phyloP scores from a whole-genome alignment of 1,140 invertebrate genomes.

The Nephila pilipes region DNA sequence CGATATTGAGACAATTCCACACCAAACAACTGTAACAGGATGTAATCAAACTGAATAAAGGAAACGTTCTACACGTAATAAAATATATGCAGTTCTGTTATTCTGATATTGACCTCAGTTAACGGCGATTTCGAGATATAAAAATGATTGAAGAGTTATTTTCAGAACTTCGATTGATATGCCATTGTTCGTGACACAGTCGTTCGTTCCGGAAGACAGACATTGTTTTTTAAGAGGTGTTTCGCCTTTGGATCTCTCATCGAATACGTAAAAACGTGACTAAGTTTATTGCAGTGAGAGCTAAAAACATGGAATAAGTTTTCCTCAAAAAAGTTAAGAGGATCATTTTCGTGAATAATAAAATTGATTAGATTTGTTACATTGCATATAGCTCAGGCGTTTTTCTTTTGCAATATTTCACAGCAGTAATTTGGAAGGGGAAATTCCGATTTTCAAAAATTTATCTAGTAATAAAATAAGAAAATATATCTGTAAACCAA shows the following conservation, averaged over 20 bases:
- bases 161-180: neutral
- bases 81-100: neutral
- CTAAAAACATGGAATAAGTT: neutral
- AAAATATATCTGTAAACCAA: too few species aligned
- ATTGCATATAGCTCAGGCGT: too few species aligned
- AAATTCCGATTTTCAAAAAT: too few species aligned
- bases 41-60: neutral
- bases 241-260: neutral
- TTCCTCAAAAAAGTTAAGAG: too few species aligned
- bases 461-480: too few species aligned
- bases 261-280: neutral
- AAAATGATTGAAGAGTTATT: neutral
- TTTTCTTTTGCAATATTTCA: too few species aligned
- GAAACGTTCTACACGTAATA: slow-evolving; percentile 12
- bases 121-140: slow-evolving; percentile 5
- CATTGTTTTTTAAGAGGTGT: neutral
- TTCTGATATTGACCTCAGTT: slow-evolving; percentile 4
- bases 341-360: too few species aligned
- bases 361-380: too few species aligned
- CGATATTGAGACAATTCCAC: neutral
- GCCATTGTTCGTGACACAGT: neutral
- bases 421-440: too few species aligned
- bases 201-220: neutral
- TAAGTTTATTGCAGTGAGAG: neutral
- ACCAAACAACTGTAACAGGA: neutral